These are phyloP conservation scores for Stomorhina lunata DNA, from an alignment of 2,888 invertebrate species.

Conservation along the genomic window DNA sequence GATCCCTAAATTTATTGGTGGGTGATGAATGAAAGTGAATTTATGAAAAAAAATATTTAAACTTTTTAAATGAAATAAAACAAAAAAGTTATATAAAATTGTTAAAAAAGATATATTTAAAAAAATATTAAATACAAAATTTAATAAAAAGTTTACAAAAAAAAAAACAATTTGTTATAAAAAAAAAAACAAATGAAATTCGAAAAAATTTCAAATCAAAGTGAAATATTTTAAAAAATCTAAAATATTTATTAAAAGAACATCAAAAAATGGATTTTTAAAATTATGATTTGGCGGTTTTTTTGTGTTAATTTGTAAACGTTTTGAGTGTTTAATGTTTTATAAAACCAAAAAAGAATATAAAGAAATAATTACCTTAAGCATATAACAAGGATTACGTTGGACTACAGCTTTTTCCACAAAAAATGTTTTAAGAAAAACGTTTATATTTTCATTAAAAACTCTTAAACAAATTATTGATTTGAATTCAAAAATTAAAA, in stretches of 20 bases:
- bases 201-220: not conserved
- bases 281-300: not conserved
- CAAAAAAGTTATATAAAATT: not conserved
- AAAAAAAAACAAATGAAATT: too few relatives aligned
- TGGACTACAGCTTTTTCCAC: too few relatives aligned
- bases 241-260: not conserved
- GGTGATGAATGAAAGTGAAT: constrained; percentile 70
- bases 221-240: not conserved
- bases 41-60: constrained; percentile 28
- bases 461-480: too few relatives aligned
- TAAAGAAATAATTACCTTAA: not conserved
- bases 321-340: not conserved
- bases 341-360: not conserved
- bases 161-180: too few relatives aligned
- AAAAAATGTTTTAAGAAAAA: too few relatives aligned
- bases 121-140: not conserved
- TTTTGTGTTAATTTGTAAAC: not conserved
- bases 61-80: constrained; percentile 30
- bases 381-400: not conserved
- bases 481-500: too few relatives aligned
- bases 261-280: not conserved
- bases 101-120: not conserved
- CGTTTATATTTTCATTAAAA: too few relatives aligned
- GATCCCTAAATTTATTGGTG: constrained; percentile 80
- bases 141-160: not conserved